Base-by-base conservation (phyloP, 2,888 invertebrate genomes). In the Poecilobothrus nobilitatus region DNA sequence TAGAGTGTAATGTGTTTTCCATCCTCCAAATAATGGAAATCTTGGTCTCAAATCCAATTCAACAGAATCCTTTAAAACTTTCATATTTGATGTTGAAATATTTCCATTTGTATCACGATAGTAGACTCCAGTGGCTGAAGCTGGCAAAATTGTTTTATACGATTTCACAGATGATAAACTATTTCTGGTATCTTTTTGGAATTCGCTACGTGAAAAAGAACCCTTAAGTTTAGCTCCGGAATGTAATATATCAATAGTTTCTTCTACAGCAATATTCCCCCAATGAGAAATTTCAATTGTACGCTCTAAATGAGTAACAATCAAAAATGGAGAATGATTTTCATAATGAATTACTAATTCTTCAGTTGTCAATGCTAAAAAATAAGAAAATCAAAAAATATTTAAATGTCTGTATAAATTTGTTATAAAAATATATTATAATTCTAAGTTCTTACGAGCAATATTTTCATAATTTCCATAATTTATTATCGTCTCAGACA, bases 261-360 rank as follows among this genome's bases (percentile, higher is more conserved):
- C 99, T 79, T 98, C 97, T 0, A 99, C 87, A 27, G 98, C 98
- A 76, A 99, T 94, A 78, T 98, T 97, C 10, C 98, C 98, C 99
- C 99, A 99, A 80, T 99, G 98, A 0, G 98, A 99, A 2, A 99
- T 89, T 83, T 99, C 98, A 75, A 99, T 91, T 0, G 88, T 84
- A 66, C 99, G 87, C 75, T 93, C 91, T 74, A 99, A 81, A 65
- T 87, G 86, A 0, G 92, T 92, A 0, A 97, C 94, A n/a, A 94
- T 94, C 73, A 99, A 83, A 82, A 99, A 99, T 41, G 98, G 97
- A 63, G 92, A 87, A 79, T 97, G 96, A 81, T 97, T 99, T 82
- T 97, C 98, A 79, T 91, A 97, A 81, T 99, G 99, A 53, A 98
- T 84, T 63, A 83, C 83, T 74, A 97, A 79, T 73, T 89, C 87